Evolutionary conservation across 2,113 vertebrate species (phyloP), one percentile per base, ranked within the genome.

Genomic region (Aptenodytes forsteri): DNA sequence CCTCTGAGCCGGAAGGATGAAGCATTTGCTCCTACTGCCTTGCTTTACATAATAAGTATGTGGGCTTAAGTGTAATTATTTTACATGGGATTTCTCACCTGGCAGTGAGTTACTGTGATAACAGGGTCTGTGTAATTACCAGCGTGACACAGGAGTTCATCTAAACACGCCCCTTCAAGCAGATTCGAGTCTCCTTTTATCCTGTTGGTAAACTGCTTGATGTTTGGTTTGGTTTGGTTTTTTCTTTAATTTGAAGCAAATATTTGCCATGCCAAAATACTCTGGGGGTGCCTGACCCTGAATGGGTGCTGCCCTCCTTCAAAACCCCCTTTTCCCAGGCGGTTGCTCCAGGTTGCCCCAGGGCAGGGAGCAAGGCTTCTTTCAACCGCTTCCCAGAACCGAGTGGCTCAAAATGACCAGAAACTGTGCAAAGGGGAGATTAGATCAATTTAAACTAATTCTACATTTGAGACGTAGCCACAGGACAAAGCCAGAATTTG

Each of bases 391-490:
- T 94, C 50, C 76, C 52, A 36, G 36, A 76, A 64, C 0, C 0
- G 47, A 67, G 34, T 23, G 18, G 27, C 49, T 90, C 67, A 75
- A 76, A 91, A 83, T 44, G n/a, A 87, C 50, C 61, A 84, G 80
- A 75, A 95, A 77, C 6, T 10, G 9, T 78, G 38, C 14, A 42
- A 38, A 78, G 61, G 65, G 27, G 23, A 67, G 12, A 67, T 30
- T 47, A 75, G 44, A 76, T 4, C 20, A 32, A 59, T 91, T 78
- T 46, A 59, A 72, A 87, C 22, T 50, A 58, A 78, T 75, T 87
- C 38, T 59, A 1, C 6, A 0, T 29, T 80, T 66, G 34, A 92
- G 26, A 21, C 0, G 0, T 25, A 76, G 49, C 26, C 75, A 69
- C 3, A 2, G 54, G 38, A 56, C 21, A 80, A 77, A 90, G 23